These are phyloP conservation scores for Porphyrio hochstetteri DNA, from an alignment of 2,113 vertebrate genomes.

Conservation along the genomic window DNA sequence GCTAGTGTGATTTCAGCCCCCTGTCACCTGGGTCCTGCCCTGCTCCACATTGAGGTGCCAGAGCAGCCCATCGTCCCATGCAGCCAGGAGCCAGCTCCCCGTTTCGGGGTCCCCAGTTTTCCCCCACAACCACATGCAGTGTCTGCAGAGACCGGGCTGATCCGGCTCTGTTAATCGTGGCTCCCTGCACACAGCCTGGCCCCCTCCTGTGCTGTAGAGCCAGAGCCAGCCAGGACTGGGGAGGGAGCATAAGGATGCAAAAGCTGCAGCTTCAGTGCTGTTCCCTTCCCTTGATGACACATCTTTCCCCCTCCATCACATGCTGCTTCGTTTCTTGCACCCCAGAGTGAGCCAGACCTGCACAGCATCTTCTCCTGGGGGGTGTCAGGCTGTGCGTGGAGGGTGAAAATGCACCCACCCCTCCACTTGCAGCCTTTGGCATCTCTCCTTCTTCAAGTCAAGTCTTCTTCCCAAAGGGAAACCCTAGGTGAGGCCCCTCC, in stretches of 20 bases:
- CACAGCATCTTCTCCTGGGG: not conserved
- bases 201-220: not conserved
- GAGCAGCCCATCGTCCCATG: accelerated
- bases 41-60: accelerated
- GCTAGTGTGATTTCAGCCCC: accelerated
- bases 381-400: not conserved
- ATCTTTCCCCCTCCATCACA: not conserved
- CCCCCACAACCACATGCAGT: accelerated
- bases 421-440: accelerated
- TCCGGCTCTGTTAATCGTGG: accelerated
- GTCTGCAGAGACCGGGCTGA: accelerated
- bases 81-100: accelerated
- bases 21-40: not conserved
- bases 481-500: not conserved
- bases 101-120: not conserved
- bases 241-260: accelerated
- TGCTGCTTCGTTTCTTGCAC: not conserved
- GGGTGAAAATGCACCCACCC: not conserved
- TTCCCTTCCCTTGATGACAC: not conserved
- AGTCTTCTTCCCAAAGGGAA: not conserved
- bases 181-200: not conserved
- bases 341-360: not conserved
- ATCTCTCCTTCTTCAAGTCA: not conserved
- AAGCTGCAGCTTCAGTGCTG: not conserved
- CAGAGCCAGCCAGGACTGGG: accelerated